Evolutionary conservation across 2,113 vertebrate genomes (phyloP), one percentile per base, ranked within the genome.

Genomic region (Chaenocephalus aceratus): DNA sequence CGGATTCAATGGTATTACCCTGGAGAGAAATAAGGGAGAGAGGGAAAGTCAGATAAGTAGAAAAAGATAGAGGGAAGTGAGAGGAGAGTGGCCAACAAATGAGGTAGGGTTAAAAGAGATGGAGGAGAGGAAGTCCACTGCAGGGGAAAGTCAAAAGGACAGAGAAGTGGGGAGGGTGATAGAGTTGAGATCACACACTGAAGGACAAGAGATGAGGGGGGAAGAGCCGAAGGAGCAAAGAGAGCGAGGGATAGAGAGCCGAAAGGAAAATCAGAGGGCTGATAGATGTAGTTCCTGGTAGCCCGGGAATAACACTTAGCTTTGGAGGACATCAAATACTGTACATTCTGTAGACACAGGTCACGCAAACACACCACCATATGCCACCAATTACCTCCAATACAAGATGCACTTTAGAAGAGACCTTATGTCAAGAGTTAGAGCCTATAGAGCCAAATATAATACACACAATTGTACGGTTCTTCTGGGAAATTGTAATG

Each of bases 1-100:
- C 98, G 0, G 97, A 95, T 91, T 99, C 98, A 5, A 99, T 86
- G 0, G 97, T 96, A 73, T 99, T 97, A 16, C 98, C 98, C 98
- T 99, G 79, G 41, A 49, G 54, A 84, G 9, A 70, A 54, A 23
- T 46, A 23, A 64, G 13, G 14, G 71, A 61, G 51, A 57, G 44
- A 65, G 10, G 41, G 36, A 26, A 16, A 54, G 56, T 77, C 41
- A 63, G 51, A 77, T 46, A 69, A 71, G 79, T 45, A 63, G 23
- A 41, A 41, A 41, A 41, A 65, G 13, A 66, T 10, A 46, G 14
- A 72, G 74, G 10, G 10, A 79, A 56, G 74, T 71, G 51, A 63
- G 78, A 72, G 45, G 6, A 14, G 15, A 41, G 7, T 12, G 36
- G 54, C 5, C 26, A 60, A 49, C n/a, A 66, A 58, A 73, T 45